phyloP scores from a whole-genome alignment of 2,888 invertebrate species.

The Diabrotica balteata region DNA sequence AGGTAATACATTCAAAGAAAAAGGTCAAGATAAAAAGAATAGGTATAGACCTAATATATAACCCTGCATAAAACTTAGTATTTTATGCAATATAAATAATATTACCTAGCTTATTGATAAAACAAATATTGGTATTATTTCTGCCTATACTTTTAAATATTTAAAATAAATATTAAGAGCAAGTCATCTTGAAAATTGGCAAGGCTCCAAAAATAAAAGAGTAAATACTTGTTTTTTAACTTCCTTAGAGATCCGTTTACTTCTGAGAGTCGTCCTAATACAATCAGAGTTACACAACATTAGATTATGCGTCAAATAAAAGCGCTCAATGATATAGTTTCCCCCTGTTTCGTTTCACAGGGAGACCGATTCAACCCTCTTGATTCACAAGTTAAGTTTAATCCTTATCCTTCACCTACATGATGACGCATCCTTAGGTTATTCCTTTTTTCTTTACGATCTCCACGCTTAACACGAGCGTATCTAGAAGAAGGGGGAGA shows the following conservation, averaged over 20 bases:
- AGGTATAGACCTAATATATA: too few relatives aligned
- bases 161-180: too few relatives aligned
- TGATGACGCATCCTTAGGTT: conserved; percentile 48
- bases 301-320: conserved; percentile 51
- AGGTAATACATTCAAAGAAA: too few relatives aligned
- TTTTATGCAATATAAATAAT: too few relatives aligned
- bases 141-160: too few relatives aligned
- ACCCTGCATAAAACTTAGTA: too few relatives aligned
- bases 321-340: conserved; percentile 49
- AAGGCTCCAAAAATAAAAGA: too few relatives aligned
- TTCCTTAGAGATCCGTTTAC: conserved; percentile 2
- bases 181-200: too few relatives aligned
- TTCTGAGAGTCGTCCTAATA: conserved; percentile 25
- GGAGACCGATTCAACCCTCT: conserved; percentile 43
- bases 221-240: neutral
- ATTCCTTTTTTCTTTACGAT: conserved; percentile 34
- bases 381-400: conserved; percentile 47
- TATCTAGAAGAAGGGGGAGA: conserved; percentile 1
- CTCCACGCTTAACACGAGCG: conserved; percentile 16
- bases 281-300: conserved; percentile 50
- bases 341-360: conserved; percentile 46
- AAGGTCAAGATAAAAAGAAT: too few relatives aligned
- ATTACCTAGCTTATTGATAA: too few relatives aligned
- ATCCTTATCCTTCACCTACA: conserved; percentile 52
- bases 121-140: too few relatives aligned